Evolutionary conservation across 2,888 invertebrate species (phyloP).

Genomic region (Aspidiotus destructor): DNA sequence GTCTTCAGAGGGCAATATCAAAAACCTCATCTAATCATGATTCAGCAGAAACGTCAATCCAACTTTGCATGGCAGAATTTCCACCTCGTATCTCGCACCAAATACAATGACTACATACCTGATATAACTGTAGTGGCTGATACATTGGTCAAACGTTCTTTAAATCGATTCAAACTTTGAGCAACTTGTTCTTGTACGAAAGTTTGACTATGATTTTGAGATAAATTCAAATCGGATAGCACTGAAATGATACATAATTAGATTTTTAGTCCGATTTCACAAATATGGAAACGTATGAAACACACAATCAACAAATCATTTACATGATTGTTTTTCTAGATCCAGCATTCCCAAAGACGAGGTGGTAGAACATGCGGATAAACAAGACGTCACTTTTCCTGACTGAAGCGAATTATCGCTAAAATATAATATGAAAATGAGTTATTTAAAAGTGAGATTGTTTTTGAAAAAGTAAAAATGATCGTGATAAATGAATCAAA

Average conservation of each 20-base stretch:
- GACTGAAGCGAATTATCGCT: slow-evolving; percentile 2
- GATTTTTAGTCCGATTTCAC: background rate
- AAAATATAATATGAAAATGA: background rate
- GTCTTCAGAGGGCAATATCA: background rate
- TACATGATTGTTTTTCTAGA: slow-evolving; percentile 23
- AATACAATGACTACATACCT: background rate
- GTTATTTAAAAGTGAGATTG: background rate
- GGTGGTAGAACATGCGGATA: slow-evolving; percentile 17
- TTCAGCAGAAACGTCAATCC: background rate
- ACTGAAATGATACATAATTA: slow-evolving; percentile 5
- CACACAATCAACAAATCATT: background rate
- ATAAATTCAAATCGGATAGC: slow-evolving; percentile 9
- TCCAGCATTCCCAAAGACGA: slow-evolving; percentile 24
- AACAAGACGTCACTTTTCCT: background rate
- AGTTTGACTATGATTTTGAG: background rate
- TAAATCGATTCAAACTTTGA: slow-evolving; percentile 11
- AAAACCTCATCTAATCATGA: background rate
- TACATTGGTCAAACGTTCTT: slow-evolving; percentile 15
- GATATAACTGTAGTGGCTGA: slow-evolving; percentile 6
- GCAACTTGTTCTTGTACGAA: slow-evolving; percentile 15
- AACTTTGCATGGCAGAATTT: background rate
- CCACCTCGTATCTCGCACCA: background rate
- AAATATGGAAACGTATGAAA: background rate
- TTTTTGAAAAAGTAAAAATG: background rate
- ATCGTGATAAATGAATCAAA: background rate